phyloP scores from a whole-genome alignment of 2,797 vertebrate genomes.

The Pangasius sanitwongsei region DNA sequence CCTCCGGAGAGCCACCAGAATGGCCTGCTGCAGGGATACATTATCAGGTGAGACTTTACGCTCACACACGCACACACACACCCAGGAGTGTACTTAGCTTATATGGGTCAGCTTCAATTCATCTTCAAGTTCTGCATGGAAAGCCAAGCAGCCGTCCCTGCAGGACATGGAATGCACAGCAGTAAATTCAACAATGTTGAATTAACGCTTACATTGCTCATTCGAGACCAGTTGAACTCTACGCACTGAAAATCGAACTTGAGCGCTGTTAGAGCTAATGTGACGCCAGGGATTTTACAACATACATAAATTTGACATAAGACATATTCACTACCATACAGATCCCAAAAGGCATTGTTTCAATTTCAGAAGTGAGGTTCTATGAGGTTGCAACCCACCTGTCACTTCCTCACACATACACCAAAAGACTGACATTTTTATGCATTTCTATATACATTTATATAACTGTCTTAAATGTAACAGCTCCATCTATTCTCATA shows the following conservation, averaged over 20 bases:
- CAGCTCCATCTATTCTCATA: not conserved
- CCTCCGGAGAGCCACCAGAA: constrained; percentile 95
- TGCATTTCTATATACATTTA: not conserved
- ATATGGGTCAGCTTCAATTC: constrained; percentile 14
- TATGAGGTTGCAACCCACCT: not conserved
- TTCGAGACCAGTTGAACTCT: constrained; percentile 19
- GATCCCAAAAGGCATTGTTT: constrained; percentile 12
- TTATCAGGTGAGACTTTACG: constrained; percentile 84
- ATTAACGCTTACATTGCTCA: constrained; percentile 61
- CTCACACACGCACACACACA: constrained; percentile 31
- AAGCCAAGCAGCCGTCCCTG: not conserved
- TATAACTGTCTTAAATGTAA: not conserved
- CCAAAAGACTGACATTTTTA: not conserved
- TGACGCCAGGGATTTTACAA: not conserved
- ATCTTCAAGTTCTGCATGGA: constrained; percentile 22
- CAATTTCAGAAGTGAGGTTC: not conserved
- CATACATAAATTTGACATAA: constrained; percentile 23
- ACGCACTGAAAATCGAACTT: constrained; percentile 17
- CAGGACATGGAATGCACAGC: constrained; percentile 64
- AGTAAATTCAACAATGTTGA: constrained; percentile 75
- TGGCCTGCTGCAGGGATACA: constrained; percentile 90
- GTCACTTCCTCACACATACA: not conserved
- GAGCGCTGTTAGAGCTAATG: constrained; percentile 23
- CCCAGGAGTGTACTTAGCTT: constrained; percentile 53
- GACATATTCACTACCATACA: constrained; percentile 13